These are phyloP conservation scores for Zoanthus gigantus DNA, from an alignment of 92 coral and sea anemone species.

Conservation along the genomic window DNA sequence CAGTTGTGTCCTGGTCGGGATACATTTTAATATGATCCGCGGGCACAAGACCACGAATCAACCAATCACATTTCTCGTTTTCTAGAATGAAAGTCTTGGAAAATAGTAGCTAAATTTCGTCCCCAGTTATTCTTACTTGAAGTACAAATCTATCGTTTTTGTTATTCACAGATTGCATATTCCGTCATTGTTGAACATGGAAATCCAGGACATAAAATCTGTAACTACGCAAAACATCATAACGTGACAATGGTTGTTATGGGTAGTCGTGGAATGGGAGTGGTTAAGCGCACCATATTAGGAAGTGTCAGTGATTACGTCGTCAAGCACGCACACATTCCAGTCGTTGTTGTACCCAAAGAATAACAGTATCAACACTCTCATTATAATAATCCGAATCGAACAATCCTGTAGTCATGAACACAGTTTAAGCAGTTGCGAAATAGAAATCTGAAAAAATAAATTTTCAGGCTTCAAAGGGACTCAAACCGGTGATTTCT, in stretches of 20 bases:
- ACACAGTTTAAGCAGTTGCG: background rate
- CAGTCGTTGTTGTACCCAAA: constrained; percentile 11
- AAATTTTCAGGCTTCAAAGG: background rate
- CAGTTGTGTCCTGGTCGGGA: too few relatives aligned
- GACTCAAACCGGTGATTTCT: too few relatives aligned
- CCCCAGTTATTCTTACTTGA: background rate
- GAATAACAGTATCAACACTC: background rate
- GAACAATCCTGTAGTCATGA: too few relatives aligned
- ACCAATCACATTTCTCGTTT: too few relatives aligned
- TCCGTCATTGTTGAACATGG: constrained; percentile 10
- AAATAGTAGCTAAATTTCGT: background rate
- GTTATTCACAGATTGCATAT: background rate
- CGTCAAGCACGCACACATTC: constrained; percentile 15
- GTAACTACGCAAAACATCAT: background rate
- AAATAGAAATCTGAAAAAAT: background rate
- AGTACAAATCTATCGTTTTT: background rate
- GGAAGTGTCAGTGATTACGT: constrained; percentile 41
- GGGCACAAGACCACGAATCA: too few relatives aligned
- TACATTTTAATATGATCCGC: too few relatives aligned
- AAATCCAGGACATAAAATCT: background rate
- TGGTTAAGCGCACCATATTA: constrained; percentile 14
- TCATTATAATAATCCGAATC: too few relatives aligned
- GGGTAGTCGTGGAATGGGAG: constrained; percentile 20
- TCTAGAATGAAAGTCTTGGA: too few relatives aligned
- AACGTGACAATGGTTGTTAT: constrained; percentile 10